A percentile compares a stretch with the other conserved stretches of the same genome.
These are phyloP conservation scores for Phoeniculus purpureus DNA, from an alignment of 2,797 vertebrate species.

Conservation along the genomic window DNA sequence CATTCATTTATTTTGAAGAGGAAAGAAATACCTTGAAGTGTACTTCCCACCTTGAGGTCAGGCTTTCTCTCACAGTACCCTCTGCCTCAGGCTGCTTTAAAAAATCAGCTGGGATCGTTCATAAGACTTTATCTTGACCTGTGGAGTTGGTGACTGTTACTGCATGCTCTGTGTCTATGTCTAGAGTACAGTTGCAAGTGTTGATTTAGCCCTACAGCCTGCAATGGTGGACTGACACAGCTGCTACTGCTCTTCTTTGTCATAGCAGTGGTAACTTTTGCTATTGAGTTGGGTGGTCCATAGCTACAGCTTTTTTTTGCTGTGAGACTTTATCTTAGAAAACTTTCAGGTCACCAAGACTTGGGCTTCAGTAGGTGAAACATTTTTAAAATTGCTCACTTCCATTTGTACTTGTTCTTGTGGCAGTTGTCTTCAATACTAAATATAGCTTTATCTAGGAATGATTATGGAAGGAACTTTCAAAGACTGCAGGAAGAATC, in stretches of 20 bases:
- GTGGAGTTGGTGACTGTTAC: background rate
- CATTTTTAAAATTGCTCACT: background rate
- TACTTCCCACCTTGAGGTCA: background rate
- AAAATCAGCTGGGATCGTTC: background rate
- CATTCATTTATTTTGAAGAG: background rate
- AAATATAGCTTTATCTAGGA: background rate
- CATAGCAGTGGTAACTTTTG: background rate
- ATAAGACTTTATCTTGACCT: background rate
- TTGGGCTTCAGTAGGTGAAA: background rate
- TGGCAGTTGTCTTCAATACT: background rate
- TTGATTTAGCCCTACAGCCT: background rate
- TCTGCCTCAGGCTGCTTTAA: background rate
- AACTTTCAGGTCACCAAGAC: background rate
- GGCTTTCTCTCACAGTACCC: background rate
- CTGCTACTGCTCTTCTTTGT: background rate
- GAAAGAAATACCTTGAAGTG: background rate
- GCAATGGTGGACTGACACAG: fast-evolving
- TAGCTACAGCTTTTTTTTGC: background rate
- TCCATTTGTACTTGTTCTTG: background rate
- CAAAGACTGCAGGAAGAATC: background rate
- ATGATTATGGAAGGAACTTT: background rate
- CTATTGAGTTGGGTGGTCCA: background rate
- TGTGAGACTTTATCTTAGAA: background rate
- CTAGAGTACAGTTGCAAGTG: background rate
- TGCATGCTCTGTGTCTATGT: fast-evolving